Evolutionary conservation across 2,797 vertebrate species (phyloP).

Genomic region (Oceanodroma leucorhoa): DNA sequence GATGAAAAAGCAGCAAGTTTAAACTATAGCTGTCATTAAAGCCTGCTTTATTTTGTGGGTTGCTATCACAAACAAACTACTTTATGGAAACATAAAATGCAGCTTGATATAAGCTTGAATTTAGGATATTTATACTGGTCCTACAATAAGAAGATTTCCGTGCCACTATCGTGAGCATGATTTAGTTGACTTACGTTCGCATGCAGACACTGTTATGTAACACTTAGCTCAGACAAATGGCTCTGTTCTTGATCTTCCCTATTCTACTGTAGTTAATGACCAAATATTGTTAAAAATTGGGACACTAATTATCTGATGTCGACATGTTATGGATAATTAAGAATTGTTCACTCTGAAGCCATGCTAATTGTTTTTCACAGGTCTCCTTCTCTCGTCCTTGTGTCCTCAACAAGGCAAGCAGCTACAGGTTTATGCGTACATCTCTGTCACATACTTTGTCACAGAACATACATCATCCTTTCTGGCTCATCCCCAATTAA

Average conservation of each 20-base stretch:
- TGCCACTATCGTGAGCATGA: not conserved
- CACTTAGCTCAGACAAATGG: slow-evolving; percentile 56
- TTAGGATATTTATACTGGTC: not conserved
- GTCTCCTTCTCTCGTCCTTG: slow-evolving; percentile 71
- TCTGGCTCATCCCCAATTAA: slow-evolving; percentile 70
- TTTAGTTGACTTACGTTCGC: slow-evolving; percentile 19
- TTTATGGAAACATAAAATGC: not conserved
- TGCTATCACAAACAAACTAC: not conserved
- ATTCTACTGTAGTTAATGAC: slow-evolving; percentile 76
- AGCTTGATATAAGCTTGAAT: not conserved
- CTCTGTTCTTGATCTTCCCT: slow-evolving; percentile 62
- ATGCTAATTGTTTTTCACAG: slow-evolving; percentile 78
- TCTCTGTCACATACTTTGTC: slow-evolving; percentile 81
- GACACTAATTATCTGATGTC: slow-evolving; percentile 84
- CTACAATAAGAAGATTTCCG: not conserved
- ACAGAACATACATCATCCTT: slow-evolving; percentile 81
- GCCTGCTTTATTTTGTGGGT: not conserved
- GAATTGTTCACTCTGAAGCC: slow-evolving; percentile 69
- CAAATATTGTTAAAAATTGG: slow-evolving; percentile 79
- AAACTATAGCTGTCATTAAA: not conserved
- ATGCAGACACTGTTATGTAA: slow-evolving; percentile 3
- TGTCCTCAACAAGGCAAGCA: slow-evolving; percentile 77
- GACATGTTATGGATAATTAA: slow-evolving; percentile 83
- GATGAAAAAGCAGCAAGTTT: not conserved
- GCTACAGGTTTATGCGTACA: slow-evolving; percentile 67